Evolutionary conservation across 2,888 invertebrate genomes (phyloP).

Genomic region (Xestia xanthographa): DNA sequence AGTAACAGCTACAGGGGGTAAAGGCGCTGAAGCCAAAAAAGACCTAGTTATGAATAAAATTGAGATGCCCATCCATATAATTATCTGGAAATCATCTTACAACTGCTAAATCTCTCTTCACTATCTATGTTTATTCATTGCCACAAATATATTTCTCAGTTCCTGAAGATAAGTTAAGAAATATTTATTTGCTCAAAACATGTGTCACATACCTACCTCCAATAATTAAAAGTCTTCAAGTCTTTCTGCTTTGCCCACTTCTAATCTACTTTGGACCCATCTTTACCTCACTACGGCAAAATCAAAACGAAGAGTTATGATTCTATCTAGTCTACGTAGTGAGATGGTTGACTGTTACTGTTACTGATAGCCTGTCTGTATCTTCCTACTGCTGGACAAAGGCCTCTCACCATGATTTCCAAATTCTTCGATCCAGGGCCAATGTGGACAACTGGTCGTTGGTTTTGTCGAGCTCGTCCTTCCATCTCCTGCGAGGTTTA

Average conservation of each 20-base stretch:
- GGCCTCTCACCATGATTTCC: no score
- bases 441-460: no score
- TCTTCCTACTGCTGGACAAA: no score
- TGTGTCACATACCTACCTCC: no score
- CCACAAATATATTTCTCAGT: neutral
- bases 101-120: neutral
- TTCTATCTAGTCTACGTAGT: neutral
- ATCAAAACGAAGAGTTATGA: neutral
- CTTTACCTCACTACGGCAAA: neutral
- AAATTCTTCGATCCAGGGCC: no score
- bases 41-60: neutral
- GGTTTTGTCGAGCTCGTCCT: no score
- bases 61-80: neutral
- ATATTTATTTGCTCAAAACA: no score
- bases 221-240: no score
- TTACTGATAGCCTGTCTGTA: no score
- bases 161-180: no score
- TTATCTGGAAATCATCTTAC: neutral
- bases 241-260: neutral
- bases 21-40: neutral
- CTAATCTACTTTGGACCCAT: neutral
- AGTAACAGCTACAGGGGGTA: neutral
- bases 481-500: no score
- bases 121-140: neutral
- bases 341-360: neutral